Conservation (phyloP, 2,888 invertebrate genomes). For the Eueremaeus valkanovi region DNA sequence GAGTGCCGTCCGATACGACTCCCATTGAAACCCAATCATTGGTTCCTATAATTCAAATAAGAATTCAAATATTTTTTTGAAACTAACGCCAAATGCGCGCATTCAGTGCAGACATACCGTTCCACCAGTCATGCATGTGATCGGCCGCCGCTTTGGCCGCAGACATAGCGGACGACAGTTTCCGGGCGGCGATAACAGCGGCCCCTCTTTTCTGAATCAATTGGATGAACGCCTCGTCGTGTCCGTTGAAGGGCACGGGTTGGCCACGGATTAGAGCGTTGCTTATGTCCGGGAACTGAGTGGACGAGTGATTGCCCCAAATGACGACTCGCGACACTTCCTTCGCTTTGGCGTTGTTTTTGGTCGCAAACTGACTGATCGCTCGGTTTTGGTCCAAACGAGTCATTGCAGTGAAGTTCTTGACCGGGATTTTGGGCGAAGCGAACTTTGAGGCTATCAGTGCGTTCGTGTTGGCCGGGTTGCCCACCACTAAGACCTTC, state of each 20-base stretch:
- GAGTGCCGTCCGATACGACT: constrained; percentile 83
- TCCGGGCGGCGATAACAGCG: constrained; percentile 92
- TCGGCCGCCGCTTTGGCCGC: constrained; percentile 98
- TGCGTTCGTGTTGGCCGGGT: constrained; percentile 99
- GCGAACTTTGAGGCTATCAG: constrained; percentile 91
- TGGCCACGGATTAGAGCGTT: constrained; percentile 61
- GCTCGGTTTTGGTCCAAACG: constrained; percentile 97
- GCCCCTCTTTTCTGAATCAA: constrained; percentile 88
- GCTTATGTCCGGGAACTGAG: constrained; percentile 91
- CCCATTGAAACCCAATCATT: constrained; percentile 85
- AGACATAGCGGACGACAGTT: constrained; percentile 97
- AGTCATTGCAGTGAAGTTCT: constrained; percentile 97
- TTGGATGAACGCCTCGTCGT: constrained; percentile 61
- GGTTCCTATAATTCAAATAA: constrained; percentile 34
- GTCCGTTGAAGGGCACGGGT: constrained; percentile 64
- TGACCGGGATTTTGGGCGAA: constrained; percentile 82
- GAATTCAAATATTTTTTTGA: too few species aligned
- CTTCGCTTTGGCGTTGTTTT: constrained; percentile 59
- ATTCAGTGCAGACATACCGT: constrained; percentile 54
- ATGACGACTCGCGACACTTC: constrained; percentile 86
- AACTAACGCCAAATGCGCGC: too few species aligned
- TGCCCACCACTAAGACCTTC: constrained; percentile 94
- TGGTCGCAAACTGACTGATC: constrained; percentile 64
- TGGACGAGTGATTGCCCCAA: constrained; percentile 99
- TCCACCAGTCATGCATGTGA: constrained; percentile 96